Base-by-base conservation (phyloP, 2,113 vertebrate genomes). In the Corapipo altera region DNA sequence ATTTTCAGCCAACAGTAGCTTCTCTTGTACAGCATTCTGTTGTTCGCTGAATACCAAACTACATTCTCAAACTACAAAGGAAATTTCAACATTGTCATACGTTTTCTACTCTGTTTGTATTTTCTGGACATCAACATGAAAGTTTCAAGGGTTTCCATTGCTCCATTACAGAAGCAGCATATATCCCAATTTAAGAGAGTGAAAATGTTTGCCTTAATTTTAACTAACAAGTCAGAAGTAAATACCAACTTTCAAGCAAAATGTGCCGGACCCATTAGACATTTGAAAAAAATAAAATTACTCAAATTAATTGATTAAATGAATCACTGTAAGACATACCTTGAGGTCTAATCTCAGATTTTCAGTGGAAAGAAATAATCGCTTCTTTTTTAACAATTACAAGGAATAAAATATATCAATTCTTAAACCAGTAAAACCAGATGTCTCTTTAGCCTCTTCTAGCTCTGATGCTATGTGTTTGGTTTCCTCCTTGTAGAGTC, bases 1-100 rank as follows among this genome's bases (percentile, higher is more conserved):
- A 97, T 97, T 97, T 95, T 91, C 85, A 94, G 85, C 55, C 67
- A 95, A 71, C 61, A 87, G 73, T 33, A 87, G 65, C 35, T 96
- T 91, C 52, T 48, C 79, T 41, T 84, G 89, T 71, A 85, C 27
- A 74, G 64, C 52, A 64, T 89, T 88, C 73, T 77, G 44, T 76
- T 78, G 41, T 59, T 92, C 62, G 92, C 62, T 85, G 58, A 90
- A 81, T 86, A 74, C 71, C 70, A 66, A 93, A 71, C 54, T 28
- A 76, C 1, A 6, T 84, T 69, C 62, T 90, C 55, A 70, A 91
- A 59, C 48, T 59, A 62, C 2, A 11, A 64, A 24, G 32, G 27
- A 74, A 85, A 95, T 93, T 89, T 90, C 74, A 91, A 84, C 1
- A 7, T 30, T 8, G 16, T 79, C 52, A 15, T 44, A 66, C 27